Percentiles rank a stretch among this genome's conserved stretches.
Conservation (phyloP, 2,888 invertebrate genomes). For the Drosophila monieri region DNA sequence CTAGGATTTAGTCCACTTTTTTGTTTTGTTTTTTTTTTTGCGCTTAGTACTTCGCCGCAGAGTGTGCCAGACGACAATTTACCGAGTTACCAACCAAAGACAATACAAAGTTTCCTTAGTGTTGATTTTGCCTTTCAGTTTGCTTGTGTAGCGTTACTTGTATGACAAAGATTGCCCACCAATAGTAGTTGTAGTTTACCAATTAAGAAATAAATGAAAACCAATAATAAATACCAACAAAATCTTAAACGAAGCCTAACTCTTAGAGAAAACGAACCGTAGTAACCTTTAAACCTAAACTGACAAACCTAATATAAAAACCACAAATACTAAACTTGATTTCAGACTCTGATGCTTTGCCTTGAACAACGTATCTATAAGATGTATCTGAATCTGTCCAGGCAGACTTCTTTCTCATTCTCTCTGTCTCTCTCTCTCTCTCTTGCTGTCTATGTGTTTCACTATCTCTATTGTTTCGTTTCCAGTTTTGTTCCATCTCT, state of each 20-base stretch:
- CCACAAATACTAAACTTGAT: conserved; percentile 8
- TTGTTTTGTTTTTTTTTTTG: neutral
- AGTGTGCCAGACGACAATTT: conserved; percentile 20
- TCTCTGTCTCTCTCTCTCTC: conserved; percentile 14
- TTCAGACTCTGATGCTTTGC: conserved; percentile 12
- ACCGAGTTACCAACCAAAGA: conserved; percentile 17
- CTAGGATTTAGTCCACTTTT: neutral
- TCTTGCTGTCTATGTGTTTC: conserved; percentile 22
- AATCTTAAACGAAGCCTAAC: conserved; percentile 11
- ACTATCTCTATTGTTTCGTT: conserved; percentile 26
- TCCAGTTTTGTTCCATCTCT: conserved; percentile 3
- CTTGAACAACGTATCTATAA: conserved; percentile 20
- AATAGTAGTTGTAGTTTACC: conserved; percentile 76
- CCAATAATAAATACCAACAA: conserved; percentile 26
- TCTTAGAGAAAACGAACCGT: conserved; percentile 20
- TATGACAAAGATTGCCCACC: conserved; percentile 73
- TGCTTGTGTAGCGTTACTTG: conserved; percentile 83
- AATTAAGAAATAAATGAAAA: conserved; percentile 29
- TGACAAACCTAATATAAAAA: conserved; percentile 5
- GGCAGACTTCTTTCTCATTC: conserved; percentile 8
- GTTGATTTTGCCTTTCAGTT: conserved; percentile 64
- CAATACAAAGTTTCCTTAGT: conserved; percentile 15
- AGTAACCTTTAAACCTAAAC: conserved; percentile 7
- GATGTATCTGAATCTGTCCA: conserved; percentile 25
- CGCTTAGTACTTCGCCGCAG: neutral